Conservation (phyloP, 2,797 vertebrate genomes). For the Bothrops alternatus region DNA sequence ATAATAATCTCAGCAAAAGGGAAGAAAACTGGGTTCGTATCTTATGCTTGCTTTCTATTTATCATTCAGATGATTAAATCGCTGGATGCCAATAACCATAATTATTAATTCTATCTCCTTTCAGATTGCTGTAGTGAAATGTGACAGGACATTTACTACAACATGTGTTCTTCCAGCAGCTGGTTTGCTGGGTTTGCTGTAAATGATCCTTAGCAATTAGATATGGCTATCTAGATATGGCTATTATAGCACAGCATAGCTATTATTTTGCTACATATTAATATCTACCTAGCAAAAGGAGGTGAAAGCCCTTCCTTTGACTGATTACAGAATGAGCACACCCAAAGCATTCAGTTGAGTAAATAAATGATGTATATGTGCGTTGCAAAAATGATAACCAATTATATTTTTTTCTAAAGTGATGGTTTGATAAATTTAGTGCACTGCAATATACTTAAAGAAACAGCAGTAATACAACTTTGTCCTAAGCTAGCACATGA, state of each 20-base stretch:
- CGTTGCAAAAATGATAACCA: not conserved
- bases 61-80: constrained; percentile 51
- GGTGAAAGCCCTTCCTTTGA: constrained; percentile 62
- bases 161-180: constrained; percentile 60
- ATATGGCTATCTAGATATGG: constrained; percentile 16
- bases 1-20: constrained; percentile 8
- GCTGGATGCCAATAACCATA: constrained; percentile 50
- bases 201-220: constrained; percentile 67
- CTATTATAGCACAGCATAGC: constrained; percentile 37
- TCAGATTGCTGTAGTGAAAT: constrained; percentile 52
- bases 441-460: constrained; percentile 44
- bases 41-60: constrained; percentile 56
- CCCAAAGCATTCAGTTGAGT: constrained; percentile 30
- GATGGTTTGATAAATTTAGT: constrained; percentile 35
- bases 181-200: constrained; percentile 61
- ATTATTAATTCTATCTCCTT: constrained; percentile 53
- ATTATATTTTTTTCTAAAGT: not conserved
- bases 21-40: constrained; percentile 1
- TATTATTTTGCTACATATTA: constrained; percentile 72
- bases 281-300: constrained; percentile 66
- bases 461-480: constrained; percentile 30
- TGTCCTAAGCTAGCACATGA: not conserved
- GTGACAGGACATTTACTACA: constrained; percentile 18
- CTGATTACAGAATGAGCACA: constrained; percentile 50
- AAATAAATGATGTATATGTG: constrained; percentile 32